Evolutionary conservation across 2,888 invertebrate species (phyloP).

Genomic region (Margaritifera margaritifera): DNA sequence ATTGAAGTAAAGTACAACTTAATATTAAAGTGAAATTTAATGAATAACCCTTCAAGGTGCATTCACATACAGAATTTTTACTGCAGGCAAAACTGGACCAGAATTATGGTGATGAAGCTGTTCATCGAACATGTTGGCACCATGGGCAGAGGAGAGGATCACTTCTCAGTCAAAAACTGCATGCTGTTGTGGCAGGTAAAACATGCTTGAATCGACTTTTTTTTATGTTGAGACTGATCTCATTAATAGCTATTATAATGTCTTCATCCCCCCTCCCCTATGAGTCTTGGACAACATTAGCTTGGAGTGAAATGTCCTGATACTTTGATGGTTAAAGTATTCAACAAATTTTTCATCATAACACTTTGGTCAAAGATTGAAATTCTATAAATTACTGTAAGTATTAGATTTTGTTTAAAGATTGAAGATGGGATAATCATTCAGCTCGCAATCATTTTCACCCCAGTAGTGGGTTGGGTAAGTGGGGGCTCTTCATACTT

Average conservation of each 20-base stretch:
- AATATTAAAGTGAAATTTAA: too few species aligned
- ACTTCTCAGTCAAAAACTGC: slow-evolving; percentile 27
- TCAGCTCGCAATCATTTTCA: too few species aligned
- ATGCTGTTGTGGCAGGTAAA: slow-evolving; percentile 55
- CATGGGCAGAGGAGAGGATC: slow-evolving; percentile 24
- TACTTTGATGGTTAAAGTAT: too few species aligned
- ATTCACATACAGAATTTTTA: slow-evolving; percentile 6
- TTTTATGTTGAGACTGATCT: neutral
- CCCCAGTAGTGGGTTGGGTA: too few species aligned
- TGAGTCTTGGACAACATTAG: too few species aligned
- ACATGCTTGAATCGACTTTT: neutral
- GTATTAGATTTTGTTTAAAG: neutral
- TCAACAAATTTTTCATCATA: too few species aligned
- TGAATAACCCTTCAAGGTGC: neutral
- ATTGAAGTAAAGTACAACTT: too few species aligned
- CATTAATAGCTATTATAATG: neutral
- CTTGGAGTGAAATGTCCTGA: too few species aligned
- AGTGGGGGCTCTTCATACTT: too few species aligned
- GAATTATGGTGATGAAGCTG: slow-evolving; percentile 46
- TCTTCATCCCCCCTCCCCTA: neutral
- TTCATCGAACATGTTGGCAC: slow-evolving; percentile 56
- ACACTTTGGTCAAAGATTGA: too few species aligned
- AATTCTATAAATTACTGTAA: too few species aligned
- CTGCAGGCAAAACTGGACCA: slow-evolving; percentile 44
- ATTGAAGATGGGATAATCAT: too few species aligned